phyloP scores from a whole-genome alignment of 2,113 vertebrate species.

The Pelecanoides urinatrix region DNA sequence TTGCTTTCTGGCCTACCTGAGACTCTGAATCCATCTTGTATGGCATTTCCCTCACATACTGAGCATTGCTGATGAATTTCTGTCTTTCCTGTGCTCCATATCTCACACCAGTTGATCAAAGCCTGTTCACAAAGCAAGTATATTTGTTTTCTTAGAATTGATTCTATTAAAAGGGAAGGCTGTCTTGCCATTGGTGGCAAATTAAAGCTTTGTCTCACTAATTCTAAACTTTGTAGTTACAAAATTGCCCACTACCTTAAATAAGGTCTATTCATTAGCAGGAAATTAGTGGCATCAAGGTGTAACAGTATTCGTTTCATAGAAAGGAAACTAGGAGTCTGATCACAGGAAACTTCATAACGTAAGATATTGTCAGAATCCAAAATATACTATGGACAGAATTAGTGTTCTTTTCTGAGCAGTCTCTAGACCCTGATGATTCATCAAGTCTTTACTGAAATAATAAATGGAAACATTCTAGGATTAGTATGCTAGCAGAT shows the following conservation, averaged over 20 bases:
- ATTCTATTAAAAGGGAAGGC: not conserved
- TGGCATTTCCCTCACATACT: constrained; percentile 41
- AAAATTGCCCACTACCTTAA: not conserved
- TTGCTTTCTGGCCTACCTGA: constrained; percentile 27
- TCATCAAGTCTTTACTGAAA: not conserved
- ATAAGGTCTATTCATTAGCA: not conserved
- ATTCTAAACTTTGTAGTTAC: not conserved
- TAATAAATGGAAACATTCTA: not conserved
- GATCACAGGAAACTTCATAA: not conserved
- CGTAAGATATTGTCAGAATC: not conserved
- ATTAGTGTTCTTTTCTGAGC: not conserved
- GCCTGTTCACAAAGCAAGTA: constrained; percentile 1
- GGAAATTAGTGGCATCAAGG: not conserved
- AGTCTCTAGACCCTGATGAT: not conserved
- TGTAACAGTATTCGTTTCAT: not conserved
- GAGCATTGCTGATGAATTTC: constrained; percentile 32
- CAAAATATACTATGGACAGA: not conserved
- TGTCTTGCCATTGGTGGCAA: not conserved
- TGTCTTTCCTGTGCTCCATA: constrained; percentile 31
- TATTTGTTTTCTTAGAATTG: not conserved
- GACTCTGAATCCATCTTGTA: constrained; percentile 52
- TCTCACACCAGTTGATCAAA: constrained; percentile 33
- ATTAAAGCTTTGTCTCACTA: not conserved
- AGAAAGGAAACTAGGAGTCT: not conserved
- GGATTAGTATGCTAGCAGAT: not conserved